A percentile compares a stretch with the other conserved stretches of the same genome.
Evolutionary conservation across 2,113 vertebrate genomes (phyloP).

Genomic region (Oceanites oceanicus): DNA sequence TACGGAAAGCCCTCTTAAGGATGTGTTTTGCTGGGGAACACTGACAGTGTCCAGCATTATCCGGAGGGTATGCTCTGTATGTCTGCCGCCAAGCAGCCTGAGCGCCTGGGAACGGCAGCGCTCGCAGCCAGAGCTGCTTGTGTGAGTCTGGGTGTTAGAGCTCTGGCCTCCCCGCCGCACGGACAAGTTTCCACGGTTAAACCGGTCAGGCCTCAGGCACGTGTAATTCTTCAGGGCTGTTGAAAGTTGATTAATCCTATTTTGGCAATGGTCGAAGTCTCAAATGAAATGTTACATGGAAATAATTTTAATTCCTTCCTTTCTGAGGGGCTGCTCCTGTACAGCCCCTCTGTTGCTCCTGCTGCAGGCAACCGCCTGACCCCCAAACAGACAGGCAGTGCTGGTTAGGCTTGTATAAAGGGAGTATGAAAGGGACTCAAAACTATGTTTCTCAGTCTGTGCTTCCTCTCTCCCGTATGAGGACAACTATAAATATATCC

Average conservation of each 20-base stretch:
- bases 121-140: not conserved
- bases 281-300: not conserved
- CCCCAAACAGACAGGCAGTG: not conserved
- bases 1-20: not conserved
- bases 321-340: not conserved
- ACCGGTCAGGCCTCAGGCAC: not conserved
- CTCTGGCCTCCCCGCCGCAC: not conserved
- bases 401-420: not conserved
- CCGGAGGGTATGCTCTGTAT: fast-evolving
- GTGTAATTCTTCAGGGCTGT: not conserved
- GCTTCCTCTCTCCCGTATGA: not conserved
- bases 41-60: fast-evolving
- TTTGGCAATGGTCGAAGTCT: not conserved
- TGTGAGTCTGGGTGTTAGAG: not conserved
- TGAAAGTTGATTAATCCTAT: not conserved
- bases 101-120: fast-evolving
- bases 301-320: not conserved
- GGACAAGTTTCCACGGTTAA: not conserved
- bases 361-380: not conserved
- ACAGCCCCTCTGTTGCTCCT: not conserved
- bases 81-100: not conserved
- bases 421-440: not conserved
- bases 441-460: not conserved
- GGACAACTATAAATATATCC: not conserved
- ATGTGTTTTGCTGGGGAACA: not conserved